A percentile compares a stretch with the other conserved stretches of the same genome.
These are phyloP conservation scores for Drosophila elegans DNA, from an alignment of 1,140 invertebrate genomes.

Conservation along the genomic window DNA sequence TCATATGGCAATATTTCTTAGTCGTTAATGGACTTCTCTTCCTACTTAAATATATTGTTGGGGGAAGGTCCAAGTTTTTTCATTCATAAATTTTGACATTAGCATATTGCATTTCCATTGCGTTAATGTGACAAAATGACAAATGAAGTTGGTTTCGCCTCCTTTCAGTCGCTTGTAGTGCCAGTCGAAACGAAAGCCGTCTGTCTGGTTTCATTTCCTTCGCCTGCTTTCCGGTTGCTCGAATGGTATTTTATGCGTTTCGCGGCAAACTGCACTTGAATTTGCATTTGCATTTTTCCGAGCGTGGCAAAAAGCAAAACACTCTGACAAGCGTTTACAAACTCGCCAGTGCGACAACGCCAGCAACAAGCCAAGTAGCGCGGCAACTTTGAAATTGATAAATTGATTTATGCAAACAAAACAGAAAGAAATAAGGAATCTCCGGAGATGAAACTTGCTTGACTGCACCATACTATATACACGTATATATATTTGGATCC, in stretches of 20 bases:
- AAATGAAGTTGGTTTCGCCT: slow-evolving; percentile 66
- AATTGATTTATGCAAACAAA: slow-evolving; percentile 78
- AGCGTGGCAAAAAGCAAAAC: slow-evolving; percentile 68
- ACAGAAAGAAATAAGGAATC: slow-evolving; percentile 28
- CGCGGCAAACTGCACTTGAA: slow-evolving; percentile 73
- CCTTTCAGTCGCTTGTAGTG: slow-evolving; percentile 17
- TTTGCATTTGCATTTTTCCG: slow-evolving; percentile 52
- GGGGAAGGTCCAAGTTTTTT: slow-evolving; percentile 56
- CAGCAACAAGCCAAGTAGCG: slow-evolving; percentile 54
- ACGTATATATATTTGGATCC: not conserved
- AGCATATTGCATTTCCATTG: slow-evolving; percentile 83
- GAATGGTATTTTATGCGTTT: slow-evolving; percentile 65
- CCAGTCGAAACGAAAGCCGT: slow-evolving; percentile 42
- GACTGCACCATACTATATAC: slow-evolving; percentile 34
- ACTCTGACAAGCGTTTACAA: slow-evolving; percentile 81
- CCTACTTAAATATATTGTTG: too few species aligned
- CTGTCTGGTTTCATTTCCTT: slow-evolving; percentile 29
- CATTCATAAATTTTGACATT: slow-evolving; percentile 82
- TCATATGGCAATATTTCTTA: not conserved
- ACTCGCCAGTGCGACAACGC: slow-evolving; percentile 61
- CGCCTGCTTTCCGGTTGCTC: slow-evolving; percentile 11
- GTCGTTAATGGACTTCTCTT: not conserved
- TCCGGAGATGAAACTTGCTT: slow-evolving; percentile 29
- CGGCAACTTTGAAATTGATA: slow-evolving; percentile 80
- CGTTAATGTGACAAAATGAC: slow-evolving; percentile 83